Percentiles rank a stretch among this genome's conserved stretches.
phyloP scores from a whole-genome alignment of 2,113 vertebrate genomes.

The Tychaedon coryphoeus region DNA sequence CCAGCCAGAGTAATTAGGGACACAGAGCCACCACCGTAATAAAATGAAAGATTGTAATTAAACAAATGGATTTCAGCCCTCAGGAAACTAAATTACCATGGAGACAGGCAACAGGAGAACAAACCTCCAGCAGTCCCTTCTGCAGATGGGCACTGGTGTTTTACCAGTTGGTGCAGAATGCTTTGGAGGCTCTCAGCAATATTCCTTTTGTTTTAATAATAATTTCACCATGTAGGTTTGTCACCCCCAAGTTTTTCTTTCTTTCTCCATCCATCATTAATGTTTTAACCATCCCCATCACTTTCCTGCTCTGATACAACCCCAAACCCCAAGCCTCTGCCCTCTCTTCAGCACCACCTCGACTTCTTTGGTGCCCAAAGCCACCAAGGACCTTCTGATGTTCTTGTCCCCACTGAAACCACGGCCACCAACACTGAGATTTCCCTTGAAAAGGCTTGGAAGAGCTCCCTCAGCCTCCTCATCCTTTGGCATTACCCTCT shows the following conservation, averaged over 20 bases:
- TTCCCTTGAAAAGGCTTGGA: not conserved
- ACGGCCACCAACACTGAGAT: not conserved
- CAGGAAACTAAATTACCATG: not conserved
- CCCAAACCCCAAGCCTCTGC: not conserved
- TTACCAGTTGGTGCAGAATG: not conserved
- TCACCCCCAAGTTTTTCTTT: not conserved
- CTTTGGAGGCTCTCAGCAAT: not conserved
- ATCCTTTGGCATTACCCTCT: not conserved
- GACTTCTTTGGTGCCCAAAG: not conserved
- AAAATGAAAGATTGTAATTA: not conserved
- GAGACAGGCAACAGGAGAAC: not conserved
- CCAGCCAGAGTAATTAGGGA: not conserved
- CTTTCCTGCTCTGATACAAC: not conserved
- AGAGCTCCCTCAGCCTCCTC: not conserved
- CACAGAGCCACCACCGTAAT: not conserved
- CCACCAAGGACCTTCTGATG: not conserved
- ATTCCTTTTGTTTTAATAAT: not conserved
- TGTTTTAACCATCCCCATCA: not conserved
- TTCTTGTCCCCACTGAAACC: not conserved
- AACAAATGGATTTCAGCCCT: not conserved
- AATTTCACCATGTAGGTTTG: accelerated
- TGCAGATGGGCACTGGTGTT: not conserved
- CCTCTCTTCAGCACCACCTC: not conserved
- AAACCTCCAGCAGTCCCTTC: not conserved
- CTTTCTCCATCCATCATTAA: not conserved